Evolutionary conservation across 2,113 vertebrate genomes (phyloP).

Genomic region (Colossoma macropomum): DNA sequence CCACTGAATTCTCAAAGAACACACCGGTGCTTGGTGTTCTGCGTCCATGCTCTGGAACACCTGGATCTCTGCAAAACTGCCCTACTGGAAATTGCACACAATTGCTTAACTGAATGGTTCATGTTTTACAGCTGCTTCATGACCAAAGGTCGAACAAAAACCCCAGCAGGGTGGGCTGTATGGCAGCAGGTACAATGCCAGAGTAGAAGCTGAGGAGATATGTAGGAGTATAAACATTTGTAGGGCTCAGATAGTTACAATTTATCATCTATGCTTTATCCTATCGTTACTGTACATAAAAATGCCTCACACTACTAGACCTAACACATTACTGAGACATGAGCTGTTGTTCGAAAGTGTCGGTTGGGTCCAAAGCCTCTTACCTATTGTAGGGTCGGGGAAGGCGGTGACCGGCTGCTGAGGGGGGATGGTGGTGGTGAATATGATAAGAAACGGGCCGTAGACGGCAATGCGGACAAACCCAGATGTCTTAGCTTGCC

Average conservation of each 20-base stretch:
- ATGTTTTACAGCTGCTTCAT: not conserved
- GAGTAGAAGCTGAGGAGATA: not conserved
- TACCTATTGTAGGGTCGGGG: constrained; percentile 60
- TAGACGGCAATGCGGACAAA: constrained; percentile 46
- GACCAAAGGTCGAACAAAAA: constrained; percentile 23
- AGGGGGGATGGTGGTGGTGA: constrained; percentile 49
- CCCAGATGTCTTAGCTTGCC: constrained; percentile 53
- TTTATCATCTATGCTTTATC: not conserved
- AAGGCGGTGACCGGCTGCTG: constrained; percentile 53
- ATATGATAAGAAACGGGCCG: constrained; percentile 49
- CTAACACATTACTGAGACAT: not conserved
- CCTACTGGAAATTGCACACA: constrained; percentile 42
- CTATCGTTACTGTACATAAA: not conserved
- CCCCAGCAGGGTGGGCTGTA: not conserved
- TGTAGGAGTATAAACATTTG: not conserved
- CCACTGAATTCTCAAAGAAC: constrained; percentile 81
- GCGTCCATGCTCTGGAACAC: constrained; percentile 81
- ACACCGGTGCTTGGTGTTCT: constrained; percentile 75
- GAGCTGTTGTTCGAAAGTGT: not conserved
- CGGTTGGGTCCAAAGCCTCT: not conserved
- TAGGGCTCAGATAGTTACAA: not conserved
- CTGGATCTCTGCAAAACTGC: constrained; percentile 79
- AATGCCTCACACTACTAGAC: no score
- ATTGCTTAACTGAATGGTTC: no score
- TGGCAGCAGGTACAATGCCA: not conserved